phyloP scores from a whole-genome alignment of 2,797 vertebrate genomes.

The Sebastiscus tertius region DNA sequence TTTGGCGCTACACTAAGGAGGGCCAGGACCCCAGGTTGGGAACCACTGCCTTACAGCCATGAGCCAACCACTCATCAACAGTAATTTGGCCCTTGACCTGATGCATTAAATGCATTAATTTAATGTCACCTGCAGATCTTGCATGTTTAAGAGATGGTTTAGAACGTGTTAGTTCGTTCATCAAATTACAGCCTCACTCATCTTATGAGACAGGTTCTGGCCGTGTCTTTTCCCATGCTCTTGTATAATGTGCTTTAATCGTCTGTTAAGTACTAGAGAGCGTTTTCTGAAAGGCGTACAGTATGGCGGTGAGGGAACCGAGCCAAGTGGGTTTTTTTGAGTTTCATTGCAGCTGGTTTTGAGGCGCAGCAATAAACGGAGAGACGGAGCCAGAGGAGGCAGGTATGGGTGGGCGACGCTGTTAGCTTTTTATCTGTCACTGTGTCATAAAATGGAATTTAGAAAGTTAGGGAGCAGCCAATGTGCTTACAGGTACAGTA shows the following conservation, averaged over 20 bases:
- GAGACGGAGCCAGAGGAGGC: constrained; percentile 22
- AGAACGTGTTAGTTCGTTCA: background rate
- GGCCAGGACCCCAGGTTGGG: no score
- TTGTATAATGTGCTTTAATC: constrained; percentile 40
- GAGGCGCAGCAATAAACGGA: constrained; percentile 15
- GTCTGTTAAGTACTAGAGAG: constrained; percentile 27
- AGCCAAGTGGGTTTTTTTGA: constrained; percentile 43
- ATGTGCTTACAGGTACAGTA: constrained; percentile 49
- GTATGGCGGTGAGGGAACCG: constrained; percentile 20
- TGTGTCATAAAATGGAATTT: constrained; percentile 61
- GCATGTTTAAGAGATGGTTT: background rate
- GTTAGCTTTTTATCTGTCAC: constrained; percentile 53
- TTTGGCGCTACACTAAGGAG: no score
- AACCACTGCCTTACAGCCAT: no score
- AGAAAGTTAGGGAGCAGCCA: constrained; percentile 42
- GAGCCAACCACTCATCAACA: background rate
- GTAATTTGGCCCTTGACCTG: background rate
- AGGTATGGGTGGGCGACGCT: constrained; percentile 28
- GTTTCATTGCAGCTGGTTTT: constrained; percentile 41
- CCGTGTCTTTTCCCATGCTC: constrained; percentile 9
- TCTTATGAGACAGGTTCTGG: background rate
- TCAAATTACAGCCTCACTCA: background rate
- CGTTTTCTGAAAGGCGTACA: constrained; percentile 20
- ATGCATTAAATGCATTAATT: background rate
- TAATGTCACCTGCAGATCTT: background rate